A percentile compares a stretch with the other conserved stretches of the same genome.
Evolutionary conservation across 1,140 invertebrate species (phyloP).

Genomic region (Zaprionus nigranus): DNA sequence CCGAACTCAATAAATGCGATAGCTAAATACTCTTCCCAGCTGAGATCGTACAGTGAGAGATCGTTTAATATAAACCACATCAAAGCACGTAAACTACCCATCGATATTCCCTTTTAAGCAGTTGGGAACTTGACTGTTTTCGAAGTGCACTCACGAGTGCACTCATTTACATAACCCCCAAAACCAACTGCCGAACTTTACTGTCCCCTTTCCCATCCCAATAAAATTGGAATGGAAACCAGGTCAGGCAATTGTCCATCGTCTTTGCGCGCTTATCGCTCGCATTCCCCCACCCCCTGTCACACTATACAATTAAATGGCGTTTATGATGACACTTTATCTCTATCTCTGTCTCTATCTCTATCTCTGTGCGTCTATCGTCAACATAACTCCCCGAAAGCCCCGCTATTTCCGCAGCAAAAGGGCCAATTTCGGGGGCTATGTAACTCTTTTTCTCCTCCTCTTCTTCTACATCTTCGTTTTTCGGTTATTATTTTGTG

Average conservation of each 20-base stretch:
- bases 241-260: constrained; percentile 64
- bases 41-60: background rate
- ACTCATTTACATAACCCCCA: constrained; percentile 62
- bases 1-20: constrained; percentile 21
- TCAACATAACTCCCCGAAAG: constrained; percentile 11
- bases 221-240: constrained; percentile 42
- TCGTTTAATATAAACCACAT: background rate
- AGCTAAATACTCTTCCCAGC: constrained; percentile 15
- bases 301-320: constrained; percentile 54
- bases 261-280: constrained; percentile 47
- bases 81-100: background rate
- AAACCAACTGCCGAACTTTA: background rate
- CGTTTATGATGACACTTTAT: constrained; percentile 61
- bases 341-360: constrained; percentile 46
- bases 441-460: constrained; percentile 27
- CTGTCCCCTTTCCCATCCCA: constrained; percentile 11
- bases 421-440: constrained; percentile 28
- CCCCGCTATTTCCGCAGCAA: constrained; percentile 50
- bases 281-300: constrained; percentile 8
- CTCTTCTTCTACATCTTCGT: background rate
- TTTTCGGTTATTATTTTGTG: constrained; percentile 64
- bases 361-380: constrained; percentile 1
- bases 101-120: constrained; percentile 10
- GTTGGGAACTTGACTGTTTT: constrained; percentile 52
- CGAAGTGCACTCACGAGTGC: constrained; percentile 65